phyloP scores from a whole-genome alignment of 2,113 vertebrate genomes.

The Hippocampus comes region DNA sequence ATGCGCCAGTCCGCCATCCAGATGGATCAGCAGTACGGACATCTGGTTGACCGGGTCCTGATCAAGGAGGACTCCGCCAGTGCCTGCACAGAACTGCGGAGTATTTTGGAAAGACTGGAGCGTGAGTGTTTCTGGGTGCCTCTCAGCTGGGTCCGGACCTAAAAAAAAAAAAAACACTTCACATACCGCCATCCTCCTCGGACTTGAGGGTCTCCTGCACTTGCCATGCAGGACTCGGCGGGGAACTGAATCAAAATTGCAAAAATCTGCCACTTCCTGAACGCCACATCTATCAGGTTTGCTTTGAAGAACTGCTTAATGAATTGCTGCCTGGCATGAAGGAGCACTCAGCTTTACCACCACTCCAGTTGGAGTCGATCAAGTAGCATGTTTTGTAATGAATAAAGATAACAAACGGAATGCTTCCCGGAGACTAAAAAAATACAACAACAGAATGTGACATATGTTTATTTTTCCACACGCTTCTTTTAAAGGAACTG shows the following conservation, averaged over 20 bases:
- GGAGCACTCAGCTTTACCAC: slow-evolving; percentile 35
- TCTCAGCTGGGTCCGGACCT: slow-evolving; percentile 83
- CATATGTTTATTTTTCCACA: slow-evolving; percentile 41
- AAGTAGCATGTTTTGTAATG: slow-evolving; percentile 49
- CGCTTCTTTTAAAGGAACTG: slow-evolving; percentile 47
- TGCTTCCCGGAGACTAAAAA: slow-evolving; percentile 40
- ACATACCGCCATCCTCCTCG: slow-evolving; percentile 13
- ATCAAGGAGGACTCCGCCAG: slow-evolving; percentile 87
- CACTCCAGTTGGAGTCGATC: slow-evolving; percentile 51
- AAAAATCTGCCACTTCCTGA: not conserved
- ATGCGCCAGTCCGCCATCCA: slow-evolving; percentile 85
- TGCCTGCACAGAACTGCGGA: slow-evolving; percentile 78
- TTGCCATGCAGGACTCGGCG: not conserved
- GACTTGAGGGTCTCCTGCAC: not conserved
- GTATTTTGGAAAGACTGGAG: slow-evolving; percentile 81
- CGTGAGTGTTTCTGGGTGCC: slow-evolving; percentile 89
- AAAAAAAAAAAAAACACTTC: slow-evolving; percentile 27
- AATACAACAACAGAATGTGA: slow-evolving; percentile 44
- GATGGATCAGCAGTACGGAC: slow-evolving; percentile 88
- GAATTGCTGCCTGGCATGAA: slow-evolving; percentile 12
- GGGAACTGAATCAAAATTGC: not conserved
- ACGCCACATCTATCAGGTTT: not conserved
- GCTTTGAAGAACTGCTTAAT: not conserved
- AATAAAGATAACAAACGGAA: slow-evolving; percentile 24
- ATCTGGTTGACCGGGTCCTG: slow-evolving; percentile 84